Base-by-base conservation (phyloP, 2,113 vertebrate genomes). In the Isurus oxyrinchus region DNA sequence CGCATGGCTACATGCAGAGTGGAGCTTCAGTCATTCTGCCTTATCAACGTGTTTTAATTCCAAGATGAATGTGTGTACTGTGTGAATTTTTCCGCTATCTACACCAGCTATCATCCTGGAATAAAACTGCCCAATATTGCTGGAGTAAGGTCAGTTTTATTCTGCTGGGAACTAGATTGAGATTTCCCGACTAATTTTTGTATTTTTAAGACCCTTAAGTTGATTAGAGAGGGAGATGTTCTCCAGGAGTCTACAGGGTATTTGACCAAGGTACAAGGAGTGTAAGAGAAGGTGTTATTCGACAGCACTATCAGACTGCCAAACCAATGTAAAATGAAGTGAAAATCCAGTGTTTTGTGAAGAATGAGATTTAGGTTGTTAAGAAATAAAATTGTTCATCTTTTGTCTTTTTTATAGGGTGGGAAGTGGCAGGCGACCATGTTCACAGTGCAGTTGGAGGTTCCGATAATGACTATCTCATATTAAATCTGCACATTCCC, bases 391-490 rank as follows among this genome's bases (percentile, higher is more conserved):
- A 25, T 87, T 57, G 27, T n/a, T 84, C 44, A 59, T 59, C 35
- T 84, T 55, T 53, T 53, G 95, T 96, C 0, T 96, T 0, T 61
- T 96, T 96, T 97, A 27, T 88, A 99, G 99, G 99, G 96, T 99
- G 99, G 99, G 99, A 99, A 96, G 99, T 99, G 35, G 99, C 98
- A 96, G 98, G 99, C 94, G 99, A 99, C 97, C 98, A 99, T 93
- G 98, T 99, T 96, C 98, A 98, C 97, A 99, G 98, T 96, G 99
- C 98, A 96, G 97, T 99, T 84, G 99, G 99, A 94, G 98, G 99
- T 96, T 99, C 99, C 0, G 99, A 99, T 97, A 99, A 99, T 96
- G 99, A 99, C 97, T 99, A 99, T 97, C 98, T 99, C 96, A 99
- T 99, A 96, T 97, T 99, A 97, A 99, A 98, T 96, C 98, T 99